Conservation (phyloP, 1,140 invertebrate species). For the Dreissena polymorpha region DNA sequence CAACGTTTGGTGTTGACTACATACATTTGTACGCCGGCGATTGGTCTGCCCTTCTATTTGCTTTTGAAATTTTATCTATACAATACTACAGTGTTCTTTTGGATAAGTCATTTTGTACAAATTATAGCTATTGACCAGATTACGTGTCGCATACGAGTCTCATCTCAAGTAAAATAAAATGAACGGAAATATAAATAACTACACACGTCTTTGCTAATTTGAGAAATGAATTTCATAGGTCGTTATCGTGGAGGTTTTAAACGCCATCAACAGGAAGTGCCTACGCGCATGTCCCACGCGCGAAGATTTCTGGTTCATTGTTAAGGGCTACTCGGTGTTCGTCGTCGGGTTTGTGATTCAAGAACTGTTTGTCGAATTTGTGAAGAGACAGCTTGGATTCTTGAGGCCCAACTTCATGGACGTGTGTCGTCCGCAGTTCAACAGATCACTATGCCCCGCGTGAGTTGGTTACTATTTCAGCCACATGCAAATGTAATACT, state of each 20-base stretch:
- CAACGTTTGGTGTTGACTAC: too few relatives aligned
- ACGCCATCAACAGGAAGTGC: not conserved
- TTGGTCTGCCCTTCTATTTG: too few relatives aligned
- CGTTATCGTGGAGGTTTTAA: constrained; percentile 60
- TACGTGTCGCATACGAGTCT: not conserved
- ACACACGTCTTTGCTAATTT: not conserved
- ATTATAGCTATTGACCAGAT: not conserved
- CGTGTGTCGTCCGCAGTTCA: too few relatives aligned
- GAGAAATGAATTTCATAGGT: constrained; percentile 54
- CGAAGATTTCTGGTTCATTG: constrained; percentile 55
- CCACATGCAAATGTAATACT: not conserved
- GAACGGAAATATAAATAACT: not conserved
- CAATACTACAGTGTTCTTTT: not conserved
- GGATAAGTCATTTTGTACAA: not conserved
- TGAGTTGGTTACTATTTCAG: not conserved
- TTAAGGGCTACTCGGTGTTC: constrained; percentile 85
- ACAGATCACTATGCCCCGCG: constrained; percentile 32
- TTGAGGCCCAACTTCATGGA: too few relatives aligned
- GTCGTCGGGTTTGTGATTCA: constrained; percentile 90
- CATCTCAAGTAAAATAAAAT: not conserved
- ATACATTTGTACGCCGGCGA: too few relatives aligned
- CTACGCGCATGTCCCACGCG: constrained; percentile 6
- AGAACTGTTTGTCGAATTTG: constrained; percentile 90
- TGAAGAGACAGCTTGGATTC: constrained; percentile 94
- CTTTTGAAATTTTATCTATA: not conserved